A percentile compares a stretch with the other conserved stretches of the same genome.
Conservation (phyloP, 2,797 vertebrate genomes). For the Anguilla pacifica region DNA sequence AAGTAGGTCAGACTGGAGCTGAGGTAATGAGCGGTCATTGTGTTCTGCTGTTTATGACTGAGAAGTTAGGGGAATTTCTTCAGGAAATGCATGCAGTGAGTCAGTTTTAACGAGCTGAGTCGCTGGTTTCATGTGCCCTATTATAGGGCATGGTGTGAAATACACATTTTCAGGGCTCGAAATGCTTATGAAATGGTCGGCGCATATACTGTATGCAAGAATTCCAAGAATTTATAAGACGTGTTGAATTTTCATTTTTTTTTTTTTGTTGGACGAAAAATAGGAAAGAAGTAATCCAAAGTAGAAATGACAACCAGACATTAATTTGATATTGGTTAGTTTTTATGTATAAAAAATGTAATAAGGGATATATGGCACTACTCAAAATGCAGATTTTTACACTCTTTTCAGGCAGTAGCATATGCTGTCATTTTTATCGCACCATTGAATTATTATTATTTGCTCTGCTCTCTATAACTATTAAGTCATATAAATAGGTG, state of each 20-base stretch:
- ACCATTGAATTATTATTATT: background rate
- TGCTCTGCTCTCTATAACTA: background rate
- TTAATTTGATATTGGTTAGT: background rate
- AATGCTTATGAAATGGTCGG: background rate
- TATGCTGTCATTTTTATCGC: background rate
- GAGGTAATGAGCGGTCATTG: background rate
- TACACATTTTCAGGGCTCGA: background rate
- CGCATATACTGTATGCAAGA: background rate
- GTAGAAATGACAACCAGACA: background rate
- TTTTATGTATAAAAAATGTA: background rate
- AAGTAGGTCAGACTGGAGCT: background rate
- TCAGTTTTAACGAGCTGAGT: background rate
- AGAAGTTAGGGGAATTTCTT: background rate
- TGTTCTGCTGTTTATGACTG: background rate
- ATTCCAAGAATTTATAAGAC: background rate
- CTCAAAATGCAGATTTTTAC: too few species aligned
- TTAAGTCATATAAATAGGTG: background rate
- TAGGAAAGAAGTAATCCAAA: background rate
- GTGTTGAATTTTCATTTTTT: background rate
- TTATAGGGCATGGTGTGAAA: background rate
- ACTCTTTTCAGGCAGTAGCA: background rate
- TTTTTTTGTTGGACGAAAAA: background rate
- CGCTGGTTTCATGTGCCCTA: background rate
- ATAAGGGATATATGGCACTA: background rate
- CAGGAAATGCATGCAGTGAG: background rate